Conservation (phyloP, 2,113 vertebrate genomes). For the Notechis scutatus region DNA sequence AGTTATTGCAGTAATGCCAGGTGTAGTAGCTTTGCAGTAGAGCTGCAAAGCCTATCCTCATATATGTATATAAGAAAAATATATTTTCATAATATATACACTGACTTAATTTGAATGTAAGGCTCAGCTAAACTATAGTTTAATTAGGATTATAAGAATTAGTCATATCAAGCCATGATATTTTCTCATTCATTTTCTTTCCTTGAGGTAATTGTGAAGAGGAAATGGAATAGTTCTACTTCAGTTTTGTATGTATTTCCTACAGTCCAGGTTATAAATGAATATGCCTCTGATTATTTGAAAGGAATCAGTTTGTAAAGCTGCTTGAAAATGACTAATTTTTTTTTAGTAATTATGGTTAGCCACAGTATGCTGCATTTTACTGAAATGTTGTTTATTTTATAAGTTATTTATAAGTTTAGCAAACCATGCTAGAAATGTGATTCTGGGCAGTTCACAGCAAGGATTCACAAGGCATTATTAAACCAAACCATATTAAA, state of each 20-base stretch:
- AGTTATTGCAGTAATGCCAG: constrained; percentile 53
- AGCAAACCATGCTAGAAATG: neutral
- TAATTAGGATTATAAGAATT: neutral
- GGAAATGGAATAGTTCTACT: neutral
- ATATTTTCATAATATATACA: neutral
- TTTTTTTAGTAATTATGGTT: neutral
- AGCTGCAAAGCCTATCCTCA: constrained; percentile 8
- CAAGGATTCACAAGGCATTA: neutral
- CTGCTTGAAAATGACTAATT: neutral
- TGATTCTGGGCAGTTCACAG: neutral
- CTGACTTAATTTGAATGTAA: neutral
- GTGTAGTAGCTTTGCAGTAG: constrained; percentile 11
- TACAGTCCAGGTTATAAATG: neutral
- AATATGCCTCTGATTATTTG: neutral
- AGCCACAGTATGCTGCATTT: neutral
- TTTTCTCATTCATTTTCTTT: neutral
- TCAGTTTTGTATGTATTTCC: neutral
- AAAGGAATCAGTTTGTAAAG: neutral
- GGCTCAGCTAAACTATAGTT: neutral
- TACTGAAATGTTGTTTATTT: neutral
- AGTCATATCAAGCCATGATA: neutral
- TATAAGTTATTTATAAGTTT: neutral
- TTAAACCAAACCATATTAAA: neutral
- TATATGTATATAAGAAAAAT: neutral
- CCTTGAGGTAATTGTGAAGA: neutral